phyloP scores from a whole-genome alignment of 1,140 invertebrate species.

The Stegodyphus dumicola region DNA sequence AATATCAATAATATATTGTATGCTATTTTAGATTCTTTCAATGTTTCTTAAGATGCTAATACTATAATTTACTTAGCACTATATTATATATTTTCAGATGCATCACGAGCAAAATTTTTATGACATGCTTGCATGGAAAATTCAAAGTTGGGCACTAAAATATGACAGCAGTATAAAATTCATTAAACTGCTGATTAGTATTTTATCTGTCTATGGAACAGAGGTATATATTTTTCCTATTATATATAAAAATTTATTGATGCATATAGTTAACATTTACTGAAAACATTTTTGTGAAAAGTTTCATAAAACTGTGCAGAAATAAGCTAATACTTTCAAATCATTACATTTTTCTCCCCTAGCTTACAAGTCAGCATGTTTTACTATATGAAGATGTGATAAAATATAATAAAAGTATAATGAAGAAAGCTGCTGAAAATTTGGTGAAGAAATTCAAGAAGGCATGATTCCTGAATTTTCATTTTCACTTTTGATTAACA shows the following conservation, averaged over 20 bases:
- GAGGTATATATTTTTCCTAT: slow-evolving; percentile 8
- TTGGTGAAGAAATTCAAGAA: slow-evolving; percentile 33
- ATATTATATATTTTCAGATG: slow-evolving; percentile 8
- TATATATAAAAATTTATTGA: too few relatives aligned
- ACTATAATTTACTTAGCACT: too few relatives aligned
- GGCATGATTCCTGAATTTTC: not conserved
- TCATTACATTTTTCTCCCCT: not conserved
- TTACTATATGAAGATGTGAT: slow-evolving; percentile 14
- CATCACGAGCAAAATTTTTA: not conserved
- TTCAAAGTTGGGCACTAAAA: not conserved
- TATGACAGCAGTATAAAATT: slow-evolving; percentile 35
- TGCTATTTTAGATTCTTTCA: too few relatives aligned
- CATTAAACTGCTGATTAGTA: slow-evolving; percentile 36
- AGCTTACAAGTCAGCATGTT: slow-evolving; percentile 19
- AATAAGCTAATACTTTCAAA: not conserved
- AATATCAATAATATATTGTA: too few relatives aligned
- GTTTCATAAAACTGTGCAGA: not conserved
- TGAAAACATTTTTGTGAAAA: not conserved
- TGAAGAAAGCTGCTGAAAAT: slow-evolving; percentile 52
- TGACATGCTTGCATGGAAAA: slow-evolving; percentile 3
- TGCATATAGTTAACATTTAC: too few relatives aligned
- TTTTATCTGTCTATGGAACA: slow-evolving; percentile 37
- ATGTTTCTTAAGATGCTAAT: too few relatives aligned
- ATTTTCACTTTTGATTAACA: not conserved
- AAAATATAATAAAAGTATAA: slow-evolving; percentile 34